phyloP scores from a whole-genome alignment of 2,888 invertebrate species.

The Griposia aprilina region DNA sequence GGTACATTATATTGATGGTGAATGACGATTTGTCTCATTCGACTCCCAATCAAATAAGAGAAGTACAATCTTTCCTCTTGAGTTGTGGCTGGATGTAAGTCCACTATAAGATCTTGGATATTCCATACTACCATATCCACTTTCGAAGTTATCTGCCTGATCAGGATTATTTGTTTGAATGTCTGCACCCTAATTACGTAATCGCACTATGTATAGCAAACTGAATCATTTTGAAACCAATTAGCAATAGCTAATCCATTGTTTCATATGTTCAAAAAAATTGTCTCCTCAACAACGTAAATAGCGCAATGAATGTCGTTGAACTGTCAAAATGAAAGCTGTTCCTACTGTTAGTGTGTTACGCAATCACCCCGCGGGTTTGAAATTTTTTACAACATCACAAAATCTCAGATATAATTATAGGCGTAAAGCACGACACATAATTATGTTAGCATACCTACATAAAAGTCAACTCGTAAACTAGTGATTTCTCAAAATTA shows the following conservation, averaged over 20 bases:
- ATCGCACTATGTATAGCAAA: no score
- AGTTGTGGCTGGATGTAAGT: slow-evolving; percentile 69
- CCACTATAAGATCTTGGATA: slow-evolving; percentile 77
- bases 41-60: slow-evolving; percentile 66
- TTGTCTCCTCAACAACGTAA: no score
- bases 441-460: slow-evolving; percentile 69
- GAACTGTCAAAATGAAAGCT: no score
- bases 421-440: slow-evolving; percentile 67
- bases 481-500: slow-evolving; percentile 74
- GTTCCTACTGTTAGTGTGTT: no score
- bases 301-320: no score
- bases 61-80: slow-evolving; percentile 64
- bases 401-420: slow-evolving; percentile 79
- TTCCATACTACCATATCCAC: slow-evolving; percentile 79
- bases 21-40: slow-evolving; percentile 75
- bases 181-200: no score
- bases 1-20: slow-evolving; percentile 77
- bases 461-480: slow-evolving; percentile 75
- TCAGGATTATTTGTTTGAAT: slow-evolving; percentile 82
- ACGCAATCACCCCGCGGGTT: no score
- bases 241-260: no score
- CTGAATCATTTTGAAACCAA: no score
- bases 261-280: no score
- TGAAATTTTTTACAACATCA: neutral
- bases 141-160: slow-evolving; percentile 79